phyloP scores from a whole-genome alignment of 2,888 invertebrate species.

The Eurytoma adleriae region DNA sequence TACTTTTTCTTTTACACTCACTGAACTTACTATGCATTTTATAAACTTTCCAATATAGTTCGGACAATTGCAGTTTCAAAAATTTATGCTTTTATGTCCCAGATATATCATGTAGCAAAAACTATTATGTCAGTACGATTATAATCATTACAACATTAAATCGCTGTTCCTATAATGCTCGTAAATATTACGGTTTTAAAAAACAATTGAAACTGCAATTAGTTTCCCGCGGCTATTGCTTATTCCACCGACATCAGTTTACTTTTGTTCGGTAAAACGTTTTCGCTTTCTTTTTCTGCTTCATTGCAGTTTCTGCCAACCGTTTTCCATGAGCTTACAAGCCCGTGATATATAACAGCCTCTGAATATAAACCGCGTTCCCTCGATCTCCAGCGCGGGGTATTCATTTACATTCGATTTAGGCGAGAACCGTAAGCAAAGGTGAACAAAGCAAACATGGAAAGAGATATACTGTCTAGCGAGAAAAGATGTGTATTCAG shows the following conservation, averaged over 20 bases:
- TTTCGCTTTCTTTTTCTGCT: background rate
- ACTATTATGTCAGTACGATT: too few species aligned
- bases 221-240: slow-evolving; percentile 21
- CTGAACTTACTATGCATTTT: too few species aligned
- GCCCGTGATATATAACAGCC: slow-evolving; percentile 37
- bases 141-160: too few species aligned
- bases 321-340: slow-evolving; percentile 33
- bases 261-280: slow-evolving; percentile 7
- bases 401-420: slow-evolving; percentile 56
- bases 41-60: too few species aligned
- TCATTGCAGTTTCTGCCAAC: background rate
- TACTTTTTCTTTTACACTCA: too few species aligned
- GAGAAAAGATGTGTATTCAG: slow-evolving; percentile 8
- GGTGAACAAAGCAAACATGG: slow-evolving; percentile 13
- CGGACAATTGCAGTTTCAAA: too few species aligned
- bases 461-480: slow-evolving; percentile 14
- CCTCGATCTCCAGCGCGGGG: slow-evolving; percentile 20
- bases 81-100: too few species aligned
- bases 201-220: slow-evolving; percentile 23
- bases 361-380: slow-evolving; percentile 44
- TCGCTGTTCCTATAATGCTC: too few species aligned
- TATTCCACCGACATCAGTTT: background rate
- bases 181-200: background rate
- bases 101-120: too few species aligned
- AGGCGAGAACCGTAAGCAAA: slow-evolving; percentile 23